Evolutionary conservation across 2,113 vertebrate species (phyloP).

Genomic region (Cheilinus undulatus): DNA sequence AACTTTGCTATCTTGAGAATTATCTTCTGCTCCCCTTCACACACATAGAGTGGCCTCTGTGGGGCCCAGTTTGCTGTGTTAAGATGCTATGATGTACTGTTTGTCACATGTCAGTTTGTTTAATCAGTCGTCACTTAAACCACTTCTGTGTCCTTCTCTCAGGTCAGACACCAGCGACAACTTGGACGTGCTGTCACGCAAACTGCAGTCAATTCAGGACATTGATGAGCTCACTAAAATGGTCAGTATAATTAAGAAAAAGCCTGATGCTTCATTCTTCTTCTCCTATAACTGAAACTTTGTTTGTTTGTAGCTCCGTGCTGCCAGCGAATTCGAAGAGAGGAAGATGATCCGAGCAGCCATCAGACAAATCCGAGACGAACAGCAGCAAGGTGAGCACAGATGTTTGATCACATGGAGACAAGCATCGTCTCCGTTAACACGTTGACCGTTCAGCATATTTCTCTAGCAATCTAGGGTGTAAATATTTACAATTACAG

Average conservation of each 20-base stretch:
- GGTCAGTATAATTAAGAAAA: constrained; percentile 78
- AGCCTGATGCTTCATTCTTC: background rate
- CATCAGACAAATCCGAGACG: constrained; percentile 89
- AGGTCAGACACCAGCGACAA: constrained; percentile 86
- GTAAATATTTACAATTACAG: no score
- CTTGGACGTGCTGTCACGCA: constrained; percentile 84
- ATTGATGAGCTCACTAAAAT: constrained; percentile 91
- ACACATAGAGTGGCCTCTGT: constrained; percentile 14
- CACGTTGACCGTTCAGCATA: no score
- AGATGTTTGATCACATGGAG: background rate
- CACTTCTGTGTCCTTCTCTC: constrained; percentile 12
- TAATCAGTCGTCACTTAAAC: no score
- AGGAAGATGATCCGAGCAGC: constrained; percentile 93
- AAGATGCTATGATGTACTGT: no score
- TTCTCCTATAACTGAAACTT: background rate
- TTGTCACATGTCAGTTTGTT: no score
- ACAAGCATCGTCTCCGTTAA: no score
- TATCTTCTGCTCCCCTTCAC: constrained; percentile 29
- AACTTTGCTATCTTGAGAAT: constrained; percentile 4
- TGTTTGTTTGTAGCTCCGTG: constrained; percentile 83
- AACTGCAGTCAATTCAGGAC: constrained; percentile 87
- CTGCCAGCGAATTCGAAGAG: constrained; percentile 89
- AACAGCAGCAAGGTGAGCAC: constrained; percentile 88
- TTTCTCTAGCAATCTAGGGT: background rate
- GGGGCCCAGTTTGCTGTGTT: background rate